Percentiles rank a stretch among this genome's conserved stretches.
Evolutionary conservation across 1,140 invertebrate genomes (phyloP).

Genomic region (Mylabris phalerata): DNA sequence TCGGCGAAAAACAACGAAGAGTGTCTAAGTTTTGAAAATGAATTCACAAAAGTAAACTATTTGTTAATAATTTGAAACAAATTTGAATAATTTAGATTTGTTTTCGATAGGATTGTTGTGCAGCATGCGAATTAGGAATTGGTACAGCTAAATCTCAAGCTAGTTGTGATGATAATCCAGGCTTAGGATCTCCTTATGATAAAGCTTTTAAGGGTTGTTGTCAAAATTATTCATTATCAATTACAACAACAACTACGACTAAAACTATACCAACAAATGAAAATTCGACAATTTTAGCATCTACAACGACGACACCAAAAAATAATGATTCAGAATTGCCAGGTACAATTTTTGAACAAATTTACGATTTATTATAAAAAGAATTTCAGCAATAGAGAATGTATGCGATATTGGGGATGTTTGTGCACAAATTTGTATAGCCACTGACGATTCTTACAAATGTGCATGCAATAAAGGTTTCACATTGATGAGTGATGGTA

Average conservation of each 20-base stretch:
- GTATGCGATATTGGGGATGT: constrained; percentile 61
- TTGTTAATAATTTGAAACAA: neutral
- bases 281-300: constrained; percentile 7
- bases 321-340: constrained; percentile 2
- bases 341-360: neutral
- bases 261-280: constrained; percentile 17
- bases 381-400: constrained; percentile 45
- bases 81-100: too few species aligned
- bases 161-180: constrained; percentile 22
- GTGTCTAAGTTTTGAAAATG: neutral
- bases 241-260: constrained; percentile 18
- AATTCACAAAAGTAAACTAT: neutral
- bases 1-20: constrained; percentile 21
- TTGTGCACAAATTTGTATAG: constrained; percentile 67
- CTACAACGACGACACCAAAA: neutral
- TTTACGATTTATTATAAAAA: neutral
- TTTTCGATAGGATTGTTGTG: constrained; percentile 33
- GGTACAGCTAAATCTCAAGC: constrained; percentile 19
- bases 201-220: constrained; percentile 34
- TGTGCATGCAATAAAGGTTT: constrained; percentile 66
- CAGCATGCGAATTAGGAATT: constrained; percentile 34
- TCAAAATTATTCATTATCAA: constrained; percentile 18
- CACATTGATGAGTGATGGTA: constrained; percentile 51
- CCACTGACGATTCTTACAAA: constrained; percentile 58
- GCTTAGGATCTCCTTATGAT: constrained; percentile 27